These are phyloP conservation scores for Chrosomus eos DNA, from an alignment of 2,797 vertebrate species.

Conservation along the genomic window DNA sequence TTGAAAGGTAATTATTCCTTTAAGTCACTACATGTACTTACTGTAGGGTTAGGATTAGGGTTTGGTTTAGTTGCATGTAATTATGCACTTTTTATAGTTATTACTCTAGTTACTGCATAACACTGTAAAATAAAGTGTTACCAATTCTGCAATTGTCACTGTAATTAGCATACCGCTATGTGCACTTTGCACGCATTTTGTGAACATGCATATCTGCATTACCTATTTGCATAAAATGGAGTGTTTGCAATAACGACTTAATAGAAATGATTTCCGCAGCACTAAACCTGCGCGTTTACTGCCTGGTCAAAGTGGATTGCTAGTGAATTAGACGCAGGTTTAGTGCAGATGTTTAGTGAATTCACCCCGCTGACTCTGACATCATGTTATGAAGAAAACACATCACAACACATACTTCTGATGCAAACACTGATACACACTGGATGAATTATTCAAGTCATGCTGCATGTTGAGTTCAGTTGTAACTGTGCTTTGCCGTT, in stretches of 20 bases:
- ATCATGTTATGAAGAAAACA: not conserved
- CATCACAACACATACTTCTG: not conserved
- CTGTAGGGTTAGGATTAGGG: no score
- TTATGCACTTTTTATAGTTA: no score
- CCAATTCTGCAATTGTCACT: no score
- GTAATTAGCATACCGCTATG: not conserved
- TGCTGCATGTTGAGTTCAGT: constrained; percentile 70
- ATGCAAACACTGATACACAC: constrained; percentile 2
- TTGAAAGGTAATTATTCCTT: no score
- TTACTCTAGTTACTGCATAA: no score
- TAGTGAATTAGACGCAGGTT: not conserved
- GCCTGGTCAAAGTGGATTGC: not conserved
- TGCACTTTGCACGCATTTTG: not conserved
- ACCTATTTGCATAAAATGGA: not conserved
- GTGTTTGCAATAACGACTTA: not conserved
- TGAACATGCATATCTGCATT: not conserved
- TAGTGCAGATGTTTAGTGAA: not conserved
- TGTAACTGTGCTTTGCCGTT: constrained; percentile 78
- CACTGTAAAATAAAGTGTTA: no score
- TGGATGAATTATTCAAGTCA: constrained; percentile 26
- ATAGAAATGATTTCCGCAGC: not conserved
- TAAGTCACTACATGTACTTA: no score
- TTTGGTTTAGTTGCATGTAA: no score
- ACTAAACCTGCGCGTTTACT: not conserved
- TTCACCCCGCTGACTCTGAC: not conserved